A percentile compares a stretch with the other conserved stretches of the same genome.
phyloP scores from a whole-genome alignment of 1,140 invertebrate species.

The Fragariocoptes setiger region DNA sequence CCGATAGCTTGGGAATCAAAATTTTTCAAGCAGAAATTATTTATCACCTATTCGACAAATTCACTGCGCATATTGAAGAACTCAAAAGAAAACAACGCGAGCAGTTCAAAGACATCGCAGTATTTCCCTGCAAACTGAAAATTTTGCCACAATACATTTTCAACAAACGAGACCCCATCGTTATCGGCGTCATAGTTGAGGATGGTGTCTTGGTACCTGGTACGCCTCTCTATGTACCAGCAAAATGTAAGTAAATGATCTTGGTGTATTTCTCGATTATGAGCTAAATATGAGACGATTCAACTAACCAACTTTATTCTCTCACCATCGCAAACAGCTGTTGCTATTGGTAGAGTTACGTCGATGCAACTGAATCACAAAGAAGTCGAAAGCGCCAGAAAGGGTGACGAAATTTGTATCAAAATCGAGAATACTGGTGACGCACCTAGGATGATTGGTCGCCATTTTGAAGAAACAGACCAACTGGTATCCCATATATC shows the following conservation, averaged over 20 bases:
- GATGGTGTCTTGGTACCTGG: conserved; percentile 78
- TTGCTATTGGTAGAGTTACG: conserved; percentile 71
- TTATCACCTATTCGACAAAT: conserved; percentile 95
- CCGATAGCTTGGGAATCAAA: conserved; percentile 66
- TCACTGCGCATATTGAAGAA: conserved; percentile 70
- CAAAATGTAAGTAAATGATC: conserved; percentile 48
- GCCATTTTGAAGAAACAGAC: conserved; percentile 90
- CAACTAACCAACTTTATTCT: conserved; percentile 2
- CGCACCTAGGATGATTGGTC: conserved; percentile 82
- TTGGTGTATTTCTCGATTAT: no score
- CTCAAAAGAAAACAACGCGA: conserved; percentile 68
- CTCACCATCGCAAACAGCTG: conserved; percentile 11
- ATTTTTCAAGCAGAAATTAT: conserved; percentile 99
- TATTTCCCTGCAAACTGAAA: conserved; percentile 84
- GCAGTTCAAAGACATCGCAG: conserved; percentile 76
- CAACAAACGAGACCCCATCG: conserved; percentile 88
- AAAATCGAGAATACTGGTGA: conserved; percentile 93
- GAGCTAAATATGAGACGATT: conserved; percentile 1
- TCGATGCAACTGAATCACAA: conserved; percentile 68
- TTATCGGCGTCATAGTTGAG: conserved; percentile 78
- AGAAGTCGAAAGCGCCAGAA: conserved; percentile 50
- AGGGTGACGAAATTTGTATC: conserved; percentile 90
- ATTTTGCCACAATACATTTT: conserved; percentile 68
- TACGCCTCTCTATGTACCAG: conserved; percentile 82
- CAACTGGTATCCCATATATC: conserved; percentile 73